Percentiles rank a stretch among this genome's conserved stretches.
Evolutionary conservation across 2,888 invertebrate species (phyloP).

Genomic region (Lamproptera curius): DNA sequence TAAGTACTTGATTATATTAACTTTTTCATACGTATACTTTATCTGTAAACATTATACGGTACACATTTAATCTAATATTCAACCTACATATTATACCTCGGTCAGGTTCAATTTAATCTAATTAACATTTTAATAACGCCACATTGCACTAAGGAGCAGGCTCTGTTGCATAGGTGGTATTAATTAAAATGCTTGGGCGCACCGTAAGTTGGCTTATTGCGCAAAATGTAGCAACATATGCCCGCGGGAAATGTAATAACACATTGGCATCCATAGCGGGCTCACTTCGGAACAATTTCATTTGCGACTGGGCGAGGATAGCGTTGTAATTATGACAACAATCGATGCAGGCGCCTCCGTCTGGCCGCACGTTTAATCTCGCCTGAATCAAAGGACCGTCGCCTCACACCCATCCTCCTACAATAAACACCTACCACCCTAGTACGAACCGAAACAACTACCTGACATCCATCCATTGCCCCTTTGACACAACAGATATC

Average conservation of each 20-base stretch:
- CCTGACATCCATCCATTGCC: constrained; percentile 39
- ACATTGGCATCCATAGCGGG: constrained; percentile 68
- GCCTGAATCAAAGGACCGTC: constrained; percentile 75
- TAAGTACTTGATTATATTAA: too few species aligned
- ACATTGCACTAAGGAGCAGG: constrained; percentile 18
- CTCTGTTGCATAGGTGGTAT: constrained; percentile 19
- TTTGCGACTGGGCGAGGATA: constrained; percentile 77
- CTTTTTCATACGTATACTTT: too few species aligned
- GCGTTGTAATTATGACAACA: constrained; percentile 78
- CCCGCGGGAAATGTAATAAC: constrained; percentile 55
- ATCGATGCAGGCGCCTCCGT: constrained; percentile 79
- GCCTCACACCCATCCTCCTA: constrained; percentile 65
- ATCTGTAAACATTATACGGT: not conserved
- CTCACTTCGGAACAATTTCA: constrained; percentile 77
- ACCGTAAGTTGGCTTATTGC: constrained; percentile 32
- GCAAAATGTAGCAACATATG: constrained; percentile 43
- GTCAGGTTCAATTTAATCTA: constrained; percentile 16
- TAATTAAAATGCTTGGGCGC: constrained; percentile 22
- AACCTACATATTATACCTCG: constrained; percentile 8
- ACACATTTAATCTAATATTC: constrained; percentile 8
- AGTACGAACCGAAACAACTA: constrained; percentile 24
- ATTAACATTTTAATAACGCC: constrained; percentile 20
- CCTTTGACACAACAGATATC: constrained; percentile 6
- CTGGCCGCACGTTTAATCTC: constrained; percentile 78
- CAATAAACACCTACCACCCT: constrained; percentile 45